These are phyloP conservation scores for Leucopternis melanops DNA, from an alignment of 2,113 vertebrate species.

Conservation along the genomic window DNA sequence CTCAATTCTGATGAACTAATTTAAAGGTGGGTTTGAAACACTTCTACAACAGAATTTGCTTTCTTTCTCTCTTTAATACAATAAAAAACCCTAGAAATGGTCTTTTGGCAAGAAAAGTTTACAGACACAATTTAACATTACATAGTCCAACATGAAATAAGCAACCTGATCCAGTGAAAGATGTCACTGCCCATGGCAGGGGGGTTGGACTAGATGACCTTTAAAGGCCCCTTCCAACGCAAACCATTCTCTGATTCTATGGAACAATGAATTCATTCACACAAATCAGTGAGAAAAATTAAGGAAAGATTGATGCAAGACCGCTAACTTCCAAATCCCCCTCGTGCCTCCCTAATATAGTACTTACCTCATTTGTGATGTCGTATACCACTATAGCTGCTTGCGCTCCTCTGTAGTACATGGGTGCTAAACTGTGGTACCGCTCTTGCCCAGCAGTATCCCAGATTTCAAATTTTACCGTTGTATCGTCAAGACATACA, in stretches of 20 bases:
- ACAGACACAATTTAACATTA: neutral
- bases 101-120: neutral
- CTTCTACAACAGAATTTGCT: neutral
- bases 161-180: neutral
- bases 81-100: accelerated
- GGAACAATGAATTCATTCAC: neutral
- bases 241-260: no score
- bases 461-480: slow-evolving; percentile 99
- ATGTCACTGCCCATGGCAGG: neutral
- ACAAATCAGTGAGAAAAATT: neutral
- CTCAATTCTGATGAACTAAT: neutral
- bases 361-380: slow-evolving; percentile 94
- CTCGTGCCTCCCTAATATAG: neutral
- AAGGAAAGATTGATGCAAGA: neutral
- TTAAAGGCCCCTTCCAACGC: neutral
- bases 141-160: neutral
- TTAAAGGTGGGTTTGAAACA: neutral
- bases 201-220: neutral
- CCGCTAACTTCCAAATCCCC: neutral
- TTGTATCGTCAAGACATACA: slow-evolving; percentile 97
- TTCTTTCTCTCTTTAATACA: neutral
- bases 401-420: slow-evolving; percentile 99
- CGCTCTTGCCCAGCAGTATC: slow-evolving; percentile 98
- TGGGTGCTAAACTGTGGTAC: slow-evolving; percentile 98
- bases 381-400: slow-evolving; percentile 99